Conservation (phyloP, 2,888 invertebrate genomes). For the Opisthograptis luteolata region DNA sequence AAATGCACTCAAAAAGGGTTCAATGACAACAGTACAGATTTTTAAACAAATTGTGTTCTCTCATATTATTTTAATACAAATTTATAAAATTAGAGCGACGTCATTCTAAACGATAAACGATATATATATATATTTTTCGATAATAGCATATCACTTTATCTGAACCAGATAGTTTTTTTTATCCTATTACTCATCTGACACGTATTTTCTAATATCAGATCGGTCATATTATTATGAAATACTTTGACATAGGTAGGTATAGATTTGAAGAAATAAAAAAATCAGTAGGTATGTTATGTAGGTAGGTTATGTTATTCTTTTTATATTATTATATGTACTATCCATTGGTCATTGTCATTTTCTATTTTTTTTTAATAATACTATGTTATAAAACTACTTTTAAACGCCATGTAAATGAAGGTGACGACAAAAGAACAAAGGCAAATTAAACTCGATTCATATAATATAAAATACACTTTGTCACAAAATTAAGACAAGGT, state of each 20-base stretch:
- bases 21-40: too few relatives aligned
- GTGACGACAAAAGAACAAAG: background rate
- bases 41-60: too few relatives aligned
- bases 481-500: conserved; percentile 48
- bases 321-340: too few relatives aligned
- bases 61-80: too few relatives aligned
- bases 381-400: too few relatives aligned
- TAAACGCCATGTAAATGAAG: background rate
- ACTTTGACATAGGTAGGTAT: background rate
- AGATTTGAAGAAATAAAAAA: too few relatives aligned
- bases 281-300: too few relatives aligned
- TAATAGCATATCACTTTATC: background rate
- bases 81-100: background rate
- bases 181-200: conserved; percentile 14
- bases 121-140: background rate
- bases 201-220: conserved; percentile 4
- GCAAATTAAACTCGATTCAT: background rate
- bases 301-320: too few relatives aligned
- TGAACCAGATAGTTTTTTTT: conserved; percentile 4
- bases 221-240: background rate
- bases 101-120: background rate
- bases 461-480: conserved; percentile 42
- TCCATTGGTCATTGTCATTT: too few relatives aligned
- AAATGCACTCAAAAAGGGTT: too few relatives aligned
- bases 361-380: too few relatives aligned